Evolutionary conservation across 2,888 invertebrate species (phyloP).

Genomic region (Hofmannophila pseudospretella): DNA sequence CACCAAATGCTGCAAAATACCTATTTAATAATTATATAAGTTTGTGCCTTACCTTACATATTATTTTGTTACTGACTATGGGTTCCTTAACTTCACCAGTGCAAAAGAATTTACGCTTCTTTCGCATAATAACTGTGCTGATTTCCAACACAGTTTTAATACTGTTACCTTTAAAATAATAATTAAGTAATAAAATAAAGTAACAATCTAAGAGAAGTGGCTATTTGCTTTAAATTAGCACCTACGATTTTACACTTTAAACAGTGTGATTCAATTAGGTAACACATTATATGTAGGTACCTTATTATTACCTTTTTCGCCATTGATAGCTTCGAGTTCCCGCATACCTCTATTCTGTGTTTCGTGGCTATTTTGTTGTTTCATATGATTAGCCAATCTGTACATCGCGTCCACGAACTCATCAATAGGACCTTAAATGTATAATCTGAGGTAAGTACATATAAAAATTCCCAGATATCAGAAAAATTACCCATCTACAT

Average conservation of each 20-base stretch:
- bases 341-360: conserved; percentile 66
- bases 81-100: conserved; percentile 71
- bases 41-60: conserved; percentile 67
- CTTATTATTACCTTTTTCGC: conserved; percentile 50
- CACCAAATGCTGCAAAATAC: no score
- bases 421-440: conserved; percentile 50
- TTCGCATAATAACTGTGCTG: conserved; percentile 67
- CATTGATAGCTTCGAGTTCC: conserved; percentile 69
- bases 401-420: conserved; percentile 69
- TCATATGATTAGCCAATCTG: conserved; percentile 58
- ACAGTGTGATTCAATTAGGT: no score
- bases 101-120: conserved; percentile 69
- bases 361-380: conserved; percentile 64
- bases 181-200: no score
- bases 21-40: no score
- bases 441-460: background rate
- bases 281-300: background rate
- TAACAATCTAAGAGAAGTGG: no score
- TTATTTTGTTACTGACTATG: conserved; percentile 69
- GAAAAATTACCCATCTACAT: no score
- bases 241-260: no score
- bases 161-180: conserved; percentile 71
- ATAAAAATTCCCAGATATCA: background rate
- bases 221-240: no score
- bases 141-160: conserved; percentile 67